Conservation (phyloP, 2,797 vertebrate species). For the Hephaestus fuliginosus region DNA sequence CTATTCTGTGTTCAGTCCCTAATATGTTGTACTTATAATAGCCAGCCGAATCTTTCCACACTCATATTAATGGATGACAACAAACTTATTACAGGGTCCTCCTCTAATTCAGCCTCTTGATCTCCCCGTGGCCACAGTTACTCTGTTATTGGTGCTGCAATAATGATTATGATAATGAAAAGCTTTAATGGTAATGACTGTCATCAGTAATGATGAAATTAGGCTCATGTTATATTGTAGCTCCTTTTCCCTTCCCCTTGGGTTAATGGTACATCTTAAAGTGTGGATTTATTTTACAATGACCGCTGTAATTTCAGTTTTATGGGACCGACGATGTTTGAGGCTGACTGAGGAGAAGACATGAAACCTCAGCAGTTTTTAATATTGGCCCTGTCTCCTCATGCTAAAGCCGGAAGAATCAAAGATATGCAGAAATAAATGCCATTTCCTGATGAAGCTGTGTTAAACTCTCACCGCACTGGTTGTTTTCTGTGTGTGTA, state of each 20-base stretch:
- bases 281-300: constrained; percentile 56
- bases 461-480: background rate
- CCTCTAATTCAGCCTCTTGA: background rate
- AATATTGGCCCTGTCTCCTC: background rate
- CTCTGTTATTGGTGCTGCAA: constrained; percentile 59
- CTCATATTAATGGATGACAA: background rate
- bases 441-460: background rate
- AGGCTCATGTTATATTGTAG: constrained; percentile 42
- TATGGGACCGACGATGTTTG: constrained; percentile 36
- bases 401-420: background rate
- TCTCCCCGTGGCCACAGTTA: constrained; percentile 42
- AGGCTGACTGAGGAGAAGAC: constrained; percentile 18
- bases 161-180: constrained; percentile 70
- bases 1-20: background rate
- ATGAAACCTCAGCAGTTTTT: constrained; percentile 36
- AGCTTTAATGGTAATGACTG: constrained; percentile 56
- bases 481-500: background rate
- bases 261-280: constrained; percentile 65
- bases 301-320: constrained; percentile 45
- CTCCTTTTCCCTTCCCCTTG: constrained; percentile 36
- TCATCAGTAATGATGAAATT: constrained; percentile 62
- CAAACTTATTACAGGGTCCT: background rate
- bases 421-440: background rate
- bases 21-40: background rate
- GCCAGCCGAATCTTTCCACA: background rate